phyloP scores from a whole-genome alignment of 2,888 invertebrate species.

The Diarsia brunnea region DNA sequence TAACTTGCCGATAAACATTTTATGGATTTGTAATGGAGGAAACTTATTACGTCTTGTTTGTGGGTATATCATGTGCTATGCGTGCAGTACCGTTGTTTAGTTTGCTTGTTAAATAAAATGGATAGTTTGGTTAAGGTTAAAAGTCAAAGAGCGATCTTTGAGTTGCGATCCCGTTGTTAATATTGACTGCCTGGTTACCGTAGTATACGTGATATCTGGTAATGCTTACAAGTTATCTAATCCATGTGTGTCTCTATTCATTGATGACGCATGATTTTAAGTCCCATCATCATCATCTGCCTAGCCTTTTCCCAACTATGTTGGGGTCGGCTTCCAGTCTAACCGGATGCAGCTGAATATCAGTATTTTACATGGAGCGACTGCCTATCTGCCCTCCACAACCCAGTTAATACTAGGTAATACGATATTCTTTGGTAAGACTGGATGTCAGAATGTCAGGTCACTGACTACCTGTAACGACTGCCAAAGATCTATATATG shows the following conservation, averaged over 20 bases:
- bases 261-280: not conserved
- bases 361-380: too few relatives aligned
- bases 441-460: too few relatives aligned
- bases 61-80: slow-evolving; percentile 5
- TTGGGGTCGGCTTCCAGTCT: too few relatives aligned
- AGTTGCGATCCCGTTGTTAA: not conserved
- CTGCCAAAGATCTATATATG: too few relatives aligned
- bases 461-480: too few relatives aligned
- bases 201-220: not conserved
- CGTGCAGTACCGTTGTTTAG: slow-evolving; percentile 2
- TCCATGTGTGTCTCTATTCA: not conserved
- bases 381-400: too few relatives aligned
- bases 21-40: slow-evolving; percentile 28
- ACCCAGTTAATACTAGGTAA: too few relatives aligned
- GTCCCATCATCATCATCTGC: too few relatives aligned
- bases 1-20: slow-evolving; percentile 41
- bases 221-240: not conserved
- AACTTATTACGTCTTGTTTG: slow-evolving; percentile 20
- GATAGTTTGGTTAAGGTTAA: not conserved
- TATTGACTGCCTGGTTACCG: not conserved
- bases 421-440: too few relatives aligned
- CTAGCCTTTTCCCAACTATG: too few relatives aligned
- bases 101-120: slow-evolving; percentile 1
- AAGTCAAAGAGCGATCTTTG: not conserved
- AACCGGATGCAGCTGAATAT: too few relatives aligned